Evolutionary conservation across 2,113 vertebrate genomes (phyloP).

Genomic region (Bubo scandiacus): DNA sequence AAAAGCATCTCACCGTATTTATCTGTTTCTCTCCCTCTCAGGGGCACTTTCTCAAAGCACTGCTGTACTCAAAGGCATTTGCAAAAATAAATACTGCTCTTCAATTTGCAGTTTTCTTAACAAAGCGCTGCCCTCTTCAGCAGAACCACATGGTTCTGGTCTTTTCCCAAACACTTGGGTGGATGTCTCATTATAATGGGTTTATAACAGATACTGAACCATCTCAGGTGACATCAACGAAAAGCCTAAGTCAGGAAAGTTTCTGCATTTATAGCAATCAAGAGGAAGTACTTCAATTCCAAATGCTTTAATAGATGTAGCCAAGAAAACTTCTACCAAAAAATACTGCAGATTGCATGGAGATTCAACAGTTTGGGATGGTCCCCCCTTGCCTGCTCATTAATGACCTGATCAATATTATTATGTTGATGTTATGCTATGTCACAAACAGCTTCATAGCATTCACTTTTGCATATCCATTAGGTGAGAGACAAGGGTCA

Average conservation of each 20-base stretch:
- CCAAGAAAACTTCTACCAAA: not conserved
- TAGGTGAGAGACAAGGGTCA: not conserved
- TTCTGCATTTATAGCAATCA: not conserved
- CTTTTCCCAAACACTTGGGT: not conserved
- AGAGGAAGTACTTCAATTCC: not conserved
- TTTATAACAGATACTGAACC: not conserved
- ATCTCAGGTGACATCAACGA: not conserved
- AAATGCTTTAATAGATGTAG: not conserved
- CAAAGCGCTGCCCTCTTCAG: not conserved
- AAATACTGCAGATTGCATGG: not conserved
- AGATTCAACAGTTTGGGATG: not conserved
- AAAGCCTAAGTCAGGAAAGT: not conserved
- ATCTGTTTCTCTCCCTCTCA: not conserved
- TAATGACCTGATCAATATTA: not conserved
- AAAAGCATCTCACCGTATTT: not conserved
- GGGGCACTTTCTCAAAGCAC: not conserved
- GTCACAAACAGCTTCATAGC: not conserved
- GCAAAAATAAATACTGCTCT: not conserved
- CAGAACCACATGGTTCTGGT: not conserved
- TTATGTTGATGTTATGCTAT: not conserved
- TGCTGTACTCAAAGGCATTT: not conserved
- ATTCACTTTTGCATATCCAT: not conserved
- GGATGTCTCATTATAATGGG: not conserved
- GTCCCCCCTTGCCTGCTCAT: not conserved
- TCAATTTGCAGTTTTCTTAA: not conserved